A percentile compares a stretch with the other conserved stretches of the same genome.
Conservation (phyloP, 2,888 invertebrate species). For the Lampropteryx suffumata region DNA sequence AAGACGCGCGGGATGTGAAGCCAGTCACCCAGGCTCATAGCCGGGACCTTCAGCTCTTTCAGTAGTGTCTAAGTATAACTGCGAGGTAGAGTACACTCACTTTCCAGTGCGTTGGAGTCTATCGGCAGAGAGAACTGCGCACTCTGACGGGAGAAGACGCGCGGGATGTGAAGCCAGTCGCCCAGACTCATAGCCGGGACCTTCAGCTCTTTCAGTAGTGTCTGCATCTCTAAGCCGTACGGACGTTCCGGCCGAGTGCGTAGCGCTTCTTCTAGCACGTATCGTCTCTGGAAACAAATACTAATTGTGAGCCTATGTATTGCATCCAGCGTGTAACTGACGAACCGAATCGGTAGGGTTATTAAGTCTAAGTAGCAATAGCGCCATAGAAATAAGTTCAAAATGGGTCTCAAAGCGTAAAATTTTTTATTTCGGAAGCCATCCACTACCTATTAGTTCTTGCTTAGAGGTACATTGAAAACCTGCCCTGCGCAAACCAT, state of each 20-base stretch:
- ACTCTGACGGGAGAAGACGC: slow-evolving; percentile 88
- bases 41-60: too few relatives aligned
- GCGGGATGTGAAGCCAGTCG: slow-evolving; percentile 86
- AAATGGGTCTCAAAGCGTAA: too few relatives aligned
- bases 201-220: slow-evolving; percentile 73
- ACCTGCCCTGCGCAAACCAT: too few relatives aligned
- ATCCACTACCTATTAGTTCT: too few relatives aligned
- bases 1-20: slow-evolving; percentile 88
- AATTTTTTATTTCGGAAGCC: too few relatives aligned
- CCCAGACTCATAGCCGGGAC: slow-evolving; percentile 78
- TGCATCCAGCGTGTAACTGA: too few relatives aligned
- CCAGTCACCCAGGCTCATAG: slow-evolving; percentile 82
- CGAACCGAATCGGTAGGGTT: too few relatives aligned
- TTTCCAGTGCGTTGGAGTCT: slow-evolving; percentile 69
- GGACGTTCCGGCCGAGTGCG: slow-evolving; percentile 75
- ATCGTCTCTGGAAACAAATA: slow-evolving; percentile 78
- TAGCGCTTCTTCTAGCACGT: slow-evolving; percentile 87
- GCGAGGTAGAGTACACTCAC: slow-evolving; percentile 39
- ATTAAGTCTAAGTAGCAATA: too few relatives aligned
- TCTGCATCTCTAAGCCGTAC: slow-evolving; percentile 76
- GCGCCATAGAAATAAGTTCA: too few relatives aligned
- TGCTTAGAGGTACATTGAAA: too few relatives aligned
- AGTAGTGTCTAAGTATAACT: too few relatives aligned
- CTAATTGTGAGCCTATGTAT: too few relatives aligned
- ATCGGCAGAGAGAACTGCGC: slow-evolving; percentile 90